These are phyloP conservation scores for Solenopsis invicta DNA, from an alignment of 1,140 invertebrate species.

Conservation along the genomic window DNA sequence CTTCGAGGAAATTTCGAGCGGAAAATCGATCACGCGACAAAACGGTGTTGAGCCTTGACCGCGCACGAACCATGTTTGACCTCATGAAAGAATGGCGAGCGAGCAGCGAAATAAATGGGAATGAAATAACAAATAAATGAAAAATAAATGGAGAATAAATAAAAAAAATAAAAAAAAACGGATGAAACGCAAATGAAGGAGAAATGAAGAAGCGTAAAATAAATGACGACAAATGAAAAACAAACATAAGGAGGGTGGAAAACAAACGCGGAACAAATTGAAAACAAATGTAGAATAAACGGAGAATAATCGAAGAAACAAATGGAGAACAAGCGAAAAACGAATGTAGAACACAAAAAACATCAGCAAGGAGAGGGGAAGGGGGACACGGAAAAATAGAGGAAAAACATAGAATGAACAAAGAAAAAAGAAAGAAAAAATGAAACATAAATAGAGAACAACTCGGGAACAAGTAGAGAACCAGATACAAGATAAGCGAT, in stretches of 20 bases:
- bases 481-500: neutral
- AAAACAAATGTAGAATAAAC: constrained; percentile 38
- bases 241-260: constrained; percentile 16
- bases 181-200: constrained; percentile 42
- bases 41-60: constrained; percentile 42
- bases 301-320: constrained; percentile 27
- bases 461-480: neutral
- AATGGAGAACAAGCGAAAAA: neutral
- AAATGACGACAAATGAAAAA: constrained; percentile 23
- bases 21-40: constrained; percentile 46
- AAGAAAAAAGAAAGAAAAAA: neutral
- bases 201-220: neutral
- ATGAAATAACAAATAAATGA: constrained; percentile 28
- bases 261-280: constrained; percentile 21
- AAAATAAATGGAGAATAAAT: constrained; percentile 1
- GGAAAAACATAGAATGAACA: neutral
- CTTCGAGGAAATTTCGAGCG: constrained; percentile 54
- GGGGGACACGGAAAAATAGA: neutral
- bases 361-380: neutral
- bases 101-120: neutral
- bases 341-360: neutral
- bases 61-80: constrained; percentile 38
- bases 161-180: neutral
- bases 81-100: neutral
- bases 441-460: neutral